These are phyloP conservation scores for Falco novaeseelandiae DNA, from an alignment of 2,797 vertebrate species.

Conservation along the genomic window DNA sequence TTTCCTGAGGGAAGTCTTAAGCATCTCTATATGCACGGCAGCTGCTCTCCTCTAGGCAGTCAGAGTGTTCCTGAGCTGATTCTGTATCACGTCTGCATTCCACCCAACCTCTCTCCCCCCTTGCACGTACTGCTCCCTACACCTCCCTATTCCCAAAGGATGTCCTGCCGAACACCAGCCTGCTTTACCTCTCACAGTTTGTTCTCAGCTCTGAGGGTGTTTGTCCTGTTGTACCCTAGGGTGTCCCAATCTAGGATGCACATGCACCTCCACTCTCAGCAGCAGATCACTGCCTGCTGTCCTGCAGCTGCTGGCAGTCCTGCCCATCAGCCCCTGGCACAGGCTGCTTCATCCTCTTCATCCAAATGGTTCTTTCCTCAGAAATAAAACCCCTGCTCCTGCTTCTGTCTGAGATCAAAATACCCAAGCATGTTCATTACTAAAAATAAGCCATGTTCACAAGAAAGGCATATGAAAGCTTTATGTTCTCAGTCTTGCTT, in stretches of 20 bases:
- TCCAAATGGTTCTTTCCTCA: background rate
- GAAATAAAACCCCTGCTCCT: background rate
- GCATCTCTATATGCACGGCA: background rate
- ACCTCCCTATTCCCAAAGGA: background rate
- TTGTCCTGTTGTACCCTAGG: background rate
- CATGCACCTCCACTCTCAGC: fast-evolving
- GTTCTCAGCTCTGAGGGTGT: background rate
- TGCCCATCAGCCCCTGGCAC: background rate
- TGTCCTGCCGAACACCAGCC: background rate
- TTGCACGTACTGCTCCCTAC: background rate
- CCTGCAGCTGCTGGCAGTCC: background rate
- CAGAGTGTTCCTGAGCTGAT: background rate
- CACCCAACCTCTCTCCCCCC: background rate
- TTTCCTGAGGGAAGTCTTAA: background rate
- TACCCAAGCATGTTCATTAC: background rate
- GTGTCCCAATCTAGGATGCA: background rate
- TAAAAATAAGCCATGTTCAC: background rate
- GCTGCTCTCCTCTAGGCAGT: background rate
- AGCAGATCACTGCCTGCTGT: background rate
- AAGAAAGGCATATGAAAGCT: background rate
- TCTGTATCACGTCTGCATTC: background rate
- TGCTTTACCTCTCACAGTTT: background rate
- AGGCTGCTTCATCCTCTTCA: background rate
- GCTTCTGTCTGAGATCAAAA: background rate
- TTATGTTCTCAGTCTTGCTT: background rate